A percentile compares a stretch with the other conserved stretches of the same genome.
These are phyloP conservation scores for Gopherus flavomarginatus DNA, from an alignment of 2,113 vertebrate genomes.

Conservation along the genomic window DNA sequence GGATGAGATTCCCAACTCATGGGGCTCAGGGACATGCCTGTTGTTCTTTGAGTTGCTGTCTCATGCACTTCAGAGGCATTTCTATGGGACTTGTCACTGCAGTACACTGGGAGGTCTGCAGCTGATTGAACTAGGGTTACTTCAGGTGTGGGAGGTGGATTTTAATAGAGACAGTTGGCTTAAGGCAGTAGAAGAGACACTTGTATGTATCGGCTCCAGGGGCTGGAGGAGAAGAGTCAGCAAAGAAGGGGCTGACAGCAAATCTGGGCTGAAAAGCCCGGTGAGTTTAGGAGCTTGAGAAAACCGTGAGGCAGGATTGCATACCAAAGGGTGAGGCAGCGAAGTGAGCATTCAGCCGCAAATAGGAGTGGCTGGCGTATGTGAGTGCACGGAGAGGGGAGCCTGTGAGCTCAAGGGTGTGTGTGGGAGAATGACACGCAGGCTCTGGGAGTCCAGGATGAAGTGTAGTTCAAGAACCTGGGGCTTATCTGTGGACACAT, in stretches of 20 bases:
- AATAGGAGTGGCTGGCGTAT: slow-evolving; percentile 43
- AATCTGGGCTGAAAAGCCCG: slow-evolving; percentile 54
- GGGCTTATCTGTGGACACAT: not conserved
- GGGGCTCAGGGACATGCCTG: slow-evolving; percentile 24
- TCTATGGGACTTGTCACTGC: slow-evolving; percentile 50
- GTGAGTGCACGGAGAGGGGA: slow-evolving; percentile 22
- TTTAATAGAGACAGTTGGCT: slow-evolving; percentile 51
- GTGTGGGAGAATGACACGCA: not conserved
- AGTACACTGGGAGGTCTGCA: slow-evolving; percentile 30
- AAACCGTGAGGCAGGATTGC: slow-evolving; percentile 55
- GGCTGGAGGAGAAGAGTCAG: slow-evolving; percentile 59
- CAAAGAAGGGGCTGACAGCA: slow-evolving; percentile 57
- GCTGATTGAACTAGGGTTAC: not conserved
- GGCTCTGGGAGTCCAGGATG: not conserved
- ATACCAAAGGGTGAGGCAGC: not conserved
- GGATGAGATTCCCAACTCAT: slow-evolving; percentile 34
- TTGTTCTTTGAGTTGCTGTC: not conserved
- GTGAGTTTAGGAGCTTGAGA: slow-evolving; percentile 51
- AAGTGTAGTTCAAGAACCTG: not conserved
- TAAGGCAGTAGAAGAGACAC: slow-evolving; percentile 52
- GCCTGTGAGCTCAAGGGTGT: not conserved
- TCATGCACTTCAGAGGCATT: slow-evolving; percentile 36
- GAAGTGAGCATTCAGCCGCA: not conserved
- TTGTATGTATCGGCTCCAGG: slow-evolving; percentile 64
- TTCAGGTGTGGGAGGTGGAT: slow-evolving; percentile 44